Evolutionary conservation across 2,797 vertebrate species (phyloP).

Genomic region (Knipowitschia caucasica): DNA sequence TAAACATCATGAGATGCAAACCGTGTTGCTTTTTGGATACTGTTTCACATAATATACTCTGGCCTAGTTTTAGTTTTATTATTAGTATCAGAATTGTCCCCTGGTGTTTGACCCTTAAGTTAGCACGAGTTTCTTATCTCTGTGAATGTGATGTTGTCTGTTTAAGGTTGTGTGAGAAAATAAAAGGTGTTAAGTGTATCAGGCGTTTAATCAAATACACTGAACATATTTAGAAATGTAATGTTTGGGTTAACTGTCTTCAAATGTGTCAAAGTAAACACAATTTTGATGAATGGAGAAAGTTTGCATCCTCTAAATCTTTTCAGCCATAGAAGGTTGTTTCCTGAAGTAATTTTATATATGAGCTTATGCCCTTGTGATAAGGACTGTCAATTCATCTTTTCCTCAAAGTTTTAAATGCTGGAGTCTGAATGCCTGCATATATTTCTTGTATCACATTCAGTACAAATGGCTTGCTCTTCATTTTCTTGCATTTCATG

Average conservation of each 20-base stretch:
- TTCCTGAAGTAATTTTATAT: background rate
- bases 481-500: slow-evolving; percentile 4
- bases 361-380: background rate
- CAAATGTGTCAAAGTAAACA: background rate
- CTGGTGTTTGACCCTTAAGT: slow-evolving; percentile 4
- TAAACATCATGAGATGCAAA: background rate
- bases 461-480: slow-evolving; percentile 1
- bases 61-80: slow-evolving; percentile 9
- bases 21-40: background rate
- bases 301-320: background rate
- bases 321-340: background rate
- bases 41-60: slow-evolving; percentile 4
- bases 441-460: slow-evolving; percentile 1
- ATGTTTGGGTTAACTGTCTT: background rate
- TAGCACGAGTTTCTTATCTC: background rate
- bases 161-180: too few relatives aligned
- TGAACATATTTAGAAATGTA: too few relatives aligned
- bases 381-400: slow-evolving; percentile 2
- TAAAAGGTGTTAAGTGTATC: too few relatives aligned
- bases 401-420: background rate
- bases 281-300: background rate
- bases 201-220: too few relatives aligned
- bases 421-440: background rate
- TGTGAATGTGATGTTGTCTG: background rate
- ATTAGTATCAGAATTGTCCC: background rate